phyloP scores from a whole-genome alignment of 2,113 vertebrate species.

The Manacus vitellinus region DNA sequence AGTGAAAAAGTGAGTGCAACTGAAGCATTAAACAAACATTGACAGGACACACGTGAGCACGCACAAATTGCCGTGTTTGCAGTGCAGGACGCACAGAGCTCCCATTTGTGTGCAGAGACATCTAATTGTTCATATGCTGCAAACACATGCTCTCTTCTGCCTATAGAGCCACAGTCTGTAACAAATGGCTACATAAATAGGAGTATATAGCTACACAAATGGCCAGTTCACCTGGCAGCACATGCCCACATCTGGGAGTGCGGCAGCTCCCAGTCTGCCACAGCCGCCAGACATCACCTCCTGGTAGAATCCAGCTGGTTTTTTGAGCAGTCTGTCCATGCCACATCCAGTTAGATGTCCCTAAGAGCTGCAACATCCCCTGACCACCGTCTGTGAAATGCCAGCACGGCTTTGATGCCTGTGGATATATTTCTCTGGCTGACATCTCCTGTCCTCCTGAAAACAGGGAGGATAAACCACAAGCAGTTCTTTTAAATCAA shows the following conservation, averaged over 20 bases:
- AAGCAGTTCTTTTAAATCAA: not conserved
- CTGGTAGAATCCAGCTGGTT: not conserved
- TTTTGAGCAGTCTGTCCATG: not conserved
- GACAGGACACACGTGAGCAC: conserved; percentile 59
- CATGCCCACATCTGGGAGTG: not conserved
- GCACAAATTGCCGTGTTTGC: conserved; percentile 19
- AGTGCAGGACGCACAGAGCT: not conserved
- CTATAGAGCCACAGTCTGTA: not conserved
- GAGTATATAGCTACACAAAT: not conserved
- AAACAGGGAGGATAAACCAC: not conserved
- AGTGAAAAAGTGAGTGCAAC: conserved; percentile 37
- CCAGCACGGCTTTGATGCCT: not conserved
- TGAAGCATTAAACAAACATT: conserved; percentile 60
- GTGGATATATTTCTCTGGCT: not conserved
- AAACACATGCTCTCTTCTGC: not conserved
- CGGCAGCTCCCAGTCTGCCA: not conserved
- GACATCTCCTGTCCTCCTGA: not conserved
- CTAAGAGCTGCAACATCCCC: not conserved
- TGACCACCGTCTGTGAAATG: not conserved
- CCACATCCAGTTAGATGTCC: not conserved
- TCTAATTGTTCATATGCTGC: not conserved
- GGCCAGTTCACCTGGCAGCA: not conserved
- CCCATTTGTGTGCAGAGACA: not conserved
- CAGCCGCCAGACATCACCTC: not conserved
- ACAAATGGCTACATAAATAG: not conserved